Conservation (phyloP, 1,140 invertebrate genomes). For the Lepidostoma basale region DNA sequence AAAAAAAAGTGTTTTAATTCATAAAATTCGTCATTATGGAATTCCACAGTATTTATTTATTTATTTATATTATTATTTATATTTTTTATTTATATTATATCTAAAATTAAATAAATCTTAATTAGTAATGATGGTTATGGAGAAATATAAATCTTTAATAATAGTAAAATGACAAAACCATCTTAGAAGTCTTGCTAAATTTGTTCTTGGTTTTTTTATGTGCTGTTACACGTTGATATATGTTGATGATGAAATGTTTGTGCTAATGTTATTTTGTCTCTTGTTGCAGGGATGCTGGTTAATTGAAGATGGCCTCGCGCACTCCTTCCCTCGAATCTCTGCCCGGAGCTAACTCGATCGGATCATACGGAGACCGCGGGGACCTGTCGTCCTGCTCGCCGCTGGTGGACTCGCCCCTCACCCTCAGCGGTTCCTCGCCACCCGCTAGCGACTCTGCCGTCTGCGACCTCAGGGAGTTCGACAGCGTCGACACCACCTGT, state of each 20-base stretch:
- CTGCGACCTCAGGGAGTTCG: constrained; percentile 67
- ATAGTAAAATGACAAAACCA: too few relatives aligned
- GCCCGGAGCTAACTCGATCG: constrained; percentile 85
- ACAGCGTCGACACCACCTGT: constrained; percentile 71
- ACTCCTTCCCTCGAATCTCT: constrained; percentile 90
- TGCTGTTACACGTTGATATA: neutral
- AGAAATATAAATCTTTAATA: too few relatives aligned
- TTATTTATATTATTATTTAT: too few relatives aligned
- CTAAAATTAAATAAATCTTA: too few relatives aligned
- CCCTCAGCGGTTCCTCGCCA: constrained; percentile 80
- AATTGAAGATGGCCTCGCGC: constrained; percentile 65
- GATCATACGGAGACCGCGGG: constrained; percentile 76
- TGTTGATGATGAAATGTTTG: neutral
- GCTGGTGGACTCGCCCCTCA: constrained; percentile 74
- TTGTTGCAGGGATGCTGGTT: constrained; percentile 63
- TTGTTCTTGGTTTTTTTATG: too few relatives aligned
- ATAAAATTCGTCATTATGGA: too few relatives aligned
- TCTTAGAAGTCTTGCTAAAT: too few relatives aligned
- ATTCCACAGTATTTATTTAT: too few relatives aligned
- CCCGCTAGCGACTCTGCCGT: constrained; percentile 80
- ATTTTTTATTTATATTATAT: too few relatives aligned
- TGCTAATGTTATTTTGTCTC: constrained; percentile 38
- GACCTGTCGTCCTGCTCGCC: constrained; percentile 62
- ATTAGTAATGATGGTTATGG: too few relatives aligned
- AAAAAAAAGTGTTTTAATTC: too few relatives aligned